These are phyloP conservation scores for Pachypsylla venusta DNA, from an alignment of 1,140 invertebrate species.

Conservation along the genomic window DNA sequence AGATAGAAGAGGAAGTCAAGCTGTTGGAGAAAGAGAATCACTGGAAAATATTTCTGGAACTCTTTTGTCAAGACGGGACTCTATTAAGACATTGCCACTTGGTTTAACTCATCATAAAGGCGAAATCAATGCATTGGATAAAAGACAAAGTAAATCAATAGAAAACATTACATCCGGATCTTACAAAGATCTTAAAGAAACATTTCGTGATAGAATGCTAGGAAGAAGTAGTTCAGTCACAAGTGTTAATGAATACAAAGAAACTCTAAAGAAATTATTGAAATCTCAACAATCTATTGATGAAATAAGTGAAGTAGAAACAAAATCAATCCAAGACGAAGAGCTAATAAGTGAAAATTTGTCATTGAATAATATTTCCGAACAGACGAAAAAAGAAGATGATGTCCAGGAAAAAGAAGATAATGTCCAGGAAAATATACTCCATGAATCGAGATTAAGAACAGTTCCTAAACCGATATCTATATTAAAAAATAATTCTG, in stretches of 20 bases:
- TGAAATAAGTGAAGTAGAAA: not conserved
- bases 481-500: constrained; percentile 1
- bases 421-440: not conserved
- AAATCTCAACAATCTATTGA: constrained; percentile 5
- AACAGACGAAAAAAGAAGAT: not conserved
- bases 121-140: not conserved
- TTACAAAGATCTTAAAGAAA: not conserved
- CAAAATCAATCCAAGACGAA: not conserved
- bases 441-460: no score
- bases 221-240: not conserved
- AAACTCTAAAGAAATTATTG: not conserved
- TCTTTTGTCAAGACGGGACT: not conserved
- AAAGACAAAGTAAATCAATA: not conserved
- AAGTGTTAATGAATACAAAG: not conserved
- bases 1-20: not conserved
- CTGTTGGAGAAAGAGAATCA: not conserved
- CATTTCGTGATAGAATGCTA: not conserved
- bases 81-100: not conserved
- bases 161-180: not conserved
- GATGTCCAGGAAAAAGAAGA: not conserved
- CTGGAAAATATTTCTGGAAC: not conserved
- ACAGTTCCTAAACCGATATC: not conserved
- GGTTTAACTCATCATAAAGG: no score
- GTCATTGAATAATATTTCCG: not conserved
- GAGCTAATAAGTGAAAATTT: not conserved